These are phyloP conservation scores for Nemopilema nomurai DNA, from an alignment of 30 jellyfish, hydroid and myxozoan genomes.

Conservation along the genomic window DNA sequence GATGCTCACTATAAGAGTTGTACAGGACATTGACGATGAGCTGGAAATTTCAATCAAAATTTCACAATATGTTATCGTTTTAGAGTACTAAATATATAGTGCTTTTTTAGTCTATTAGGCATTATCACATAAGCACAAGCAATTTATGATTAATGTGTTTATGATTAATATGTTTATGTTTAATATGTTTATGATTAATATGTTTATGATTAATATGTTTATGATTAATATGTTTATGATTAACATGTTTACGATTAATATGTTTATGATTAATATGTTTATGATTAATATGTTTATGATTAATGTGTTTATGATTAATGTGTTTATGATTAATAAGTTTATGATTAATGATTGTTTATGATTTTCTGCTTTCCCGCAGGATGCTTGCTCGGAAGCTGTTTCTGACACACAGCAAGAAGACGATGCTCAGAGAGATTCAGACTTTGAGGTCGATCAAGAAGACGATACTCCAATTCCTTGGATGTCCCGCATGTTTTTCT, in stretches of 20 bases:
- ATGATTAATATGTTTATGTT: background rate
- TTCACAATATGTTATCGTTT: slow-evolving; percentile 10
- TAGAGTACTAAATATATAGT: slow-evolving; percentile 4
- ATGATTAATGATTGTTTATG: no score
- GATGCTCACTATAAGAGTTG: slow-evolving; percentile 23
- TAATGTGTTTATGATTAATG: no score
- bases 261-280: no score
- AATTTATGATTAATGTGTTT: slow-evolving; percentile 5
- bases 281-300: no score
- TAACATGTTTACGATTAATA: no score
- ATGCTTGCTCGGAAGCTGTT: background rate
- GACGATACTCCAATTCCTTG: slow-evolving; percentile 49
- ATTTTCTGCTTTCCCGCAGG: background rate
- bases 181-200: no score
- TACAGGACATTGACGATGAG: slow-evolving; percentile 28
- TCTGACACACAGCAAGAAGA: slow-evolving; percentile 47
- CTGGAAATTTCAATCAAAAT: slow-evolving; percentile 10
- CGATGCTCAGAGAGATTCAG: no score
- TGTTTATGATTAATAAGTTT: no score
- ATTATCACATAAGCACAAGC: slow-evolving; percentile 4
- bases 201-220: no score
- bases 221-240: no score
- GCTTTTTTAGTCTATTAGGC: background rate
- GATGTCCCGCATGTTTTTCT: slow-evolving; percentile 49
- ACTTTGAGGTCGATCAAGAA: no score